Base-by-base conservation (phyloP, 2,888 invertebrate species). In the Scaeva pyrastri region DNA sequence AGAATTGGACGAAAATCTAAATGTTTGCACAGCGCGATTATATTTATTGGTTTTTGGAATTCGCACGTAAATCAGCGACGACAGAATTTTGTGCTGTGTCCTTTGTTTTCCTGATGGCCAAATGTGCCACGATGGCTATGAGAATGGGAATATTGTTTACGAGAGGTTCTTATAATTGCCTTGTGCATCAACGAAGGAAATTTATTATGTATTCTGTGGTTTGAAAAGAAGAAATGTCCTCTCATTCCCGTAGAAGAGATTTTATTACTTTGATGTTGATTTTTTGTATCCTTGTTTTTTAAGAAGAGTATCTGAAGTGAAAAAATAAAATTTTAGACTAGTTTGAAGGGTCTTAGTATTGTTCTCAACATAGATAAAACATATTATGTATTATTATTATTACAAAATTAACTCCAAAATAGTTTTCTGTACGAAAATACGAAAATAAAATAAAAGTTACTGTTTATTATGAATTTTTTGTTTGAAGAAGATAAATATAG, bases 21-120 rank as follows among this genome's bases (percentile, higher is more conserved):
- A 64, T 84, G 60, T 79, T 85, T 76, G 72, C 85, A 21, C n/a
- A 62, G 66, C 68, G 80, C 73, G 80, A 85, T 85, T 80, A 72
- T 70, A 85, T 85, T 85, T 85, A 85, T 85, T 85, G 76, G 72
- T 66, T 73, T 85, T 77, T 14, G 23, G 41, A 80, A 76, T 62
- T 73, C 56, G 23, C 41, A 73, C 72, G 55, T 80, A 85, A 85
- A 85, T 85, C 75, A 80, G 64, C 43, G 19, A 36, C 50, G 64
- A 48, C 31, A 68, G 41, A 62, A 55, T 74, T n/a, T n/a, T 70
- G 55, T 66, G 31, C 11, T 64, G 64, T 45, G n/a, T 31, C 31
- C 39, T 52, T 23, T 68, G 39, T 41, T 52, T 39, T 52, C 23
- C 12, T 52, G 1, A 31, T 31, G 48, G 19, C 26, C 19, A 23